Conservation (phyloP, 2,888 invertebrate genomes). For the Marronus borbonicus region DNA sequence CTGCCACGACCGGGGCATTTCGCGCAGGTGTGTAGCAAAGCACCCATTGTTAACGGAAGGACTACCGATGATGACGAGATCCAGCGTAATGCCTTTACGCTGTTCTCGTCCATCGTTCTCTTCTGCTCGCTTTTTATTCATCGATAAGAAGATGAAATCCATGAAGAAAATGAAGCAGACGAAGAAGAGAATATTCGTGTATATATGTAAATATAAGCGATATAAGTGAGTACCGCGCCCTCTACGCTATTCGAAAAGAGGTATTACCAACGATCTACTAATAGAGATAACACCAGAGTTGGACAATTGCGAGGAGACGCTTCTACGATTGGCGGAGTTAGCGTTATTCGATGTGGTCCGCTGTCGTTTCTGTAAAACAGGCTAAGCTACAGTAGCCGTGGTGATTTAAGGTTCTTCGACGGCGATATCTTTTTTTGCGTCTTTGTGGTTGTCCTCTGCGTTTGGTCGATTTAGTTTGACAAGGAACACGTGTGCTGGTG, state of each 20-base stretch:
- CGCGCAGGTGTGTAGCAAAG: slow-evolving; percentile 51
- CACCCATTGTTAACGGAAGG: slow-evolving; percentile 45
- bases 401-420: slow-evolving; percentile 7
- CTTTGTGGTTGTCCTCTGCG: neutral
- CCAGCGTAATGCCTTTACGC: slow-evolving; percentile 18
- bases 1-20: slow-evolving; percentile 23
- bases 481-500: slow-evolving; percentile 27
- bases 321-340: neutral
- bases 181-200: neutral
- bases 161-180: neutral
- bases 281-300: slow-evolving; percentile 12
- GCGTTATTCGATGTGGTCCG: neutral
- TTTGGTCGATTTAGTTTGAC: slow-evolving; percentile 18
- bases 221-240: slow-evolving; percentile 6
- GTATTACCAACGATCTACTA: slow-evolving; percentile 22
- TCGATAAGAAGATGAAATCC: neutral
- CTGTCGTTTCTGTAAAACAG: slow-evolving; percentile 20
- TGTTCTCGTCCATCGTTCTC: neutral
- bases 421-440: neutral
- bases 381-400: slow-evolving; percentile 22
- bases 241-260: neutral
- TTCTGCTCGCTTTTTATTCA: neutral
- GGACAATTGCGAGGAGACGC: neutral
- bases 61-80: slow-evolving; percentile 40
- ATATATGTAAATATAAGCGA: slow-evolving; percentile 33